Percentiles rank a stretch among this genome's conserved stretches.
phyloP scores from a whole-genome alignment of 2,888 invertebrate genomes.

The Amphipyra berbera region DNA sequence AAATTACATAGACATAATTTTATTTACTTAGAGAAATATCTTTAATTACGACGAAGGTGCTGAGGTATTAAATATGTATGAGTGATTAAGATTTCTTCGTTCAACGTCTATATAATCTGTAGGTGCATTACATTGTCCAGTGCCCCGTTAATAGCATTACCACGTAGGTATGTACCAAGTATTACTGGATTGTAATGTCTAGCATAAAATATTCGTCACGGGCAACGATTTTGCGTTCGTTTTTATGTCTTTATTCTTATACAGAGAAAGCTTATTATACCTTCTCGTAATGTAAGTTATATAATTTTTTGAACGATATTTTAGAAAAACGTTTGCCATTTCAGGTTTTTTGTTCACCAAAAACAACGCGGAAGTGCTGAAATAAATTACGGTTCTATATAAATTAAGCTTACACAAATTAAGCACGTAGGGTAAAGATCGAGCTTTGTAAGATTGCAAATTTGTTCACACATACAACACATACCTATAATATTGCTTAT shows the following conservation, averaged over 20 bases:
- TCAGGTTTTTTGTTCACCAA: background rate
- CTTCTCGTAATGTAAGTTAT: conserved; percentile 68
- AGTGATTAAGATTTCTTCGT: conserved; percentile 12
- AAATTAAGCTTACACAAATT: background rate
- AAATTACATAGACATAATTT: background rate
- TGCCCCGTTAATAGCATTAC: conserved; percentile 41
- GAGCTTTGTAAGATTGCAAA: background rate
- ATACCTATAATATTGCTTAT: background rate
- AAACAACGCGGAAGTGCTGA: background rate
- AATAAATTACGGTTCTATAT: background rate
- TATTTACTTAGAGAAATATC: background rate
- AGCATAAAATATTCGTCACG: conserved; percentile 80
- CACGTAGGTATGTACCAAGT: conserved; percentile 43
- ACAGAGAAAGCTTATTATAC: conserved; percentile 80
- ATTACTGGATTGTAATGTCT: conserved; percentile 65
- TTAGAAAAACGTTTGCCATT: conserved; percentile 2
- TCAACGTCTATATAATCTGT: conserved; percentile 16
- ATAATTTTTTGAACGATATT: conserved; percentile 64
- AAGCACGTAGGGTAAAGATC: background rate
- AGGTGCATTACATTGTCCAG: conserved; percentile 35
- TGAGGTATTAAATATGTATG: conserved; percentile 33
- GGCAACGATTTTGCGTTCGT: conserved; percentile 74
- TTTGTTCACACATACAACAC: background rate
- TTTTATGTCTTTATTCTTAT: conserved; percentile 74
- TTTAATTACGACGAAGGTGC: background rate